A percentile compares a stretch with the other conserved stretches of the same genome.
Evolutionary conservation across 2,888 invertebrate species (phyloP).

Genomic region (Stegana nigrithorax): DNA sequence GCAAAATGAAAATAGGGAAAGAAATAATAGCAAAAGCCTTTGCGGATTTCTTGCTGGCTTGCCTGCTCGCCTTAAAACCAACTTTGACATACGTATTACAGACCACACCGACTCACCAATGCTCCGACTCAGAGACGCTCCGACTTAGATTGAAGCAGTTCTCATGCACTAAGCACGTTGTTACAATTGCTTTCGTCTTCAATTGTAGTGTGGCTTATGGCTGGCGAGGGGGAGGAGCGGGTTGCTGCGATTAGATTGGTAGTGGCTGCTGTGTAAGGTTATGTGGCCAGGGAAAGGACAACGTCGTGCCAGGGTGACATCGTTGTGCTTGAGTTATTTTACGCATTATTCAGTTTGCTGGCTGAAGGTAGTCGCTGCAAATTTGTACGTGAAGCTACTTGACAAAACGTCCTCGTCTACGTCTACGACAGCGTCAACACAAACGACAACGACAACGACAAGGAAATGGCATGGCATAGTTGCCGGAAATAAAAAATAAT

Average conservation of each 20-base stretch:
- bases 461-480: conserved; percentile 5
- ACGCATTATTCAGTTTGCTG: conserved; percentile 58
- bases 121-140: too few relatives aligned
- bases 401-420: neutral
- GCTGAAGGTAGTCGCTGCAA: conserved; percentile 43
- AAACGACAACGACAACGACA: too few relatives aligned
- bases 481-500: conserved; percentile 5
- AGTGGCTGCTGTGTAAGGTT: too few relatives aligned
- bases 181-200: neutral
- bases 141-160: too few relatives aligned
- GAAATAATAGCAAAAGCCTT: neutral
- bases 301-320: too few relatives aligned
- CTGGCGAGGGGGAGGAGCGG: neutral
- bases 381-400: conserved; percentile 9
- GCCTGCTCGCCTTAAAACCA: too few relatives aligned
- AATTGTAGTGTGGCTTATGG: neutral
- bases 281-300: too few relatives aligned
- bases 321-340: conserved; percentile 60
- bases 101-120: too few relatives aligned
- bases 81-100: too few relatives aligned
- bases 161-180: too few relatives aligned
- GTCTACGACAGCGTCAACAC: too few relatives aligned
- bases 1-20: too few relatives aligned
- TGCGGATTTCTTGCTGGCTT: neutral
- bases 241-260: neutral